Evolutionary conservation across 2,113 vertebrate genomes (phyloP), one percentile per base, ranked within the genome.

Genomic region (Neoarius graeffei): DNA sequence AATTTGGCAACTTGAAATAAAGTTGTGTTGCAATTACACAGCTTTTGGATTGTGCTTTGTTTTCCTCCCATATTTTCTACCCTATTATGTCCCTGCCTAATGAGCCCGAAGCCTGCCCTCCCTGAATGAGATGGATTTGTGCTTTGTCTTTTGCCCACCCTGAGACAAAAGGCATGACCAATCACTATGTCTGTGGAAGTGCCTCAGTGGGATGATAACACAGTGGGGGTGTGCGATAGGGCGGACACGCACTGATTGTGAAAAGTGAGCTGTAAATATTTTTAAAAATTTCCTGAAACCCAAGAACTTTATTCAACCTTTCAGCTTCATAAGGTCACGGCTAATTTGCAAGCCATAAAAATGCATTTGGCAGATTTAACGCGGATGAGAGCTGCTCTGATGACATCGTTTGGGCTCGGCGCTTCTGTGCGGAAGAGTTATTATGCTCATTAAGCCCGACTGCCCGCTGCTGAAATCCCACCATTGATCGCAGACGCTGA

Each of bases 211-310:
- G 84, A 89, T 86, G 87, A 86, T 92, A 92, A 89, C 69, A 71
- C 88, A 88, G 88, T 71, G 87, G 88, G 91, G 91, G 91, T 89
- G 92, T 87, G 87, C 85, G 79, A 83, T 83, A 88, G 91, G 89
- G 91, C 82, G 88, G 86, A 85, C 82, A 91, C 90, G 67, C 85
- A 87, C 93, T 91, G 91, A 94, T 95, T 92, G 93, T 93, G 91
- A 93, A 92, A 93, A 93, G 92, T 89, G 91, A 95, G 94, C 92
- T 85, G 93, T 94, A 95, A 94, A 95, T 95, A 95, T 94, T 94
- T 42, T 94, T 80, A 93, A 94, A 88, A 93, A 92, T 88, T 90
- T 91, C 89, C 91, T 91, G 90, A 92, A 94, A 92, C 89, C 91
- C 88, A 52, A 89, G 92, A 90, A 89, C 92, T 88, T 83, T 90